Base-by-base conservation (phyloP, 64 coral and sea anemone genomes). In the Montipora foliosa region DNA sequence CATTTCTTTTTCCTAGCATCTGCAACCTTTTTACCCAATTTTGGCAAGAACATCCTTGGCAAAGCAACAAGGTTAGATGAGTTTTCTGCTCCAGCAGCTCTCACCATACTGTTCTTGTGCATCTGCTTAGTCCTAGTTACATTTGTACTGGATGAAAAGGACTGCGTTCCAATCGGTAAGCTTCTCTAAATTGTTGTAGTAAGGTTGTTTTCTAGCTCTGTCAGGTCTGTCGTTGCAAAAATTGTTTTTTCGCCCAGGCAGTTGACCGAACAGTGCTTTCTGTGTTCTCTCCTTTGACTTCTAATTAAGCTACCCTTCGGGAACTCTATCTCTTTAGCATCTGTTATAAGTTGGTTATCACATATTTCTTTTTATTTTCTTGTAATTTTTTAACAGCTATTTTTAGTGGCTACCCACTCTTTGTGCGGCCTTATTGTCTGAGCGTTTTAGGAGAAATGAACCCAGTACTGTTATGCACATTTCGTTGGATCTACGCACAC, bases 1-100 rank as follows among this genome's bases (percentile, higher is more conserved):
- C 64, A 68, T 79, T 47, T 58, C 47, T 49, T 78, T 66, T 80
- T 67, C 46, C 6, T 44, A 90, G 77, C 88, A 61, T 82, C 81
- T 49, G 93, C 93, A 10, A 95, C 93, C 19, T 95, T 95, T 20
- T 75, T 95, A 77, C 87, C 87, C 47, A 57, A 76, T 22, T 95
- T 95, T 86, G 79, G 88, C 13, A 95, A 86, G 59, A 95, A 75
- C 50, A 10, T 51, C 29, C 21, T 95, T 11, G 93, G 93, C 76
- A 83, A 95, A 83, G 87, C 81, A 67, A 95, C 93, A 4, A 80
- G 88, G 47, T 53, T 95, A 11, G 79, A 90, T 44, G 88, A 79
- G 88, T 90, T 57, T 44, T 51, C 88, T 7, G 93, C 93, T 16
- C 93, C 93, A 55, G 93, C 88, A 44, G 88, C 88, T 19, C 73